Conservation (phyloP, 2,797 vertebrate genomes). For the Spea hammondii region DNA sequence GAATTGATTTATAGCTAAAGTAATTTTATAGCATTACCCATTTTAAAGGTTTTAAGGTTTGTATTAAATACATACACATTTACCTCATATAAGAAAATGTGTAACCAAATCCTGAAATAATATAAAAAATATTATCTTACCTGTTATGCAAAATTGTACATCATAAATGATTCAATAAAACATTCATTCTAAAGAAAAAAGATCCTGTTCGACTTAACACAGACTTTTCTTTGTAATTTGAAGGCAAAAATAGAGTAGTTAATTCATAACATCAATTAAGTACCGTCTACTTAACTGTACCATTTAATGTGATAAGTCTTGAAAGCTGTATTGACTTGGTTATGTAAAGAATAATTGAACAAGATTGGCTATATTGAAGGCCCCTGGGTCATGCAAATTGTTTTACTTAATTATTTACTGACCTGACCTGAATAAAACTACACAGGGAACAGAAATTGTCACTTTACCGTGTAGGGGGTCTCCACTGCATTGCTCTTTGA, state of each 20-base stretch:
- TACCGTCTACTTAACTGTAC: conserved; percentile 46
- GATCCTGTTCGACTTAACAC: neutral
- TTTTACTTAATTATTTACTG: conserved; percentile 42
- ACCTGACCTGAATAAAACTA: conserved; percentile 39
- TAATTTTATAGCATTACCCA: too few species aligned
- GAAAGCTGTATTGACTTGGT: conserved; percentile 45
- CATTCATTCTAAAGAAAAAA: neutral
- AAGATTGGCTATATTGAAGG: conserved; percentile 17
- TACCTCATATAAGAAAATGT: neutral
- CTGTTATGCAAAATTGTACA: neutral
- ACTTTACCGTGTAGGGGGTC: conserved; percentile 10
- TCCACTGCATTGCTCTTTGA: neutral
- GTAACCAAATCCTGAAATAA: neutral
- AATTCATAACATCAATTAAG: conserved; percentile 18
- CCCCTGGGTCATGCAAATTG: conserved; percentile 42
- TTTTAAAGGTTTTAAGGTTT: too few species aligned
- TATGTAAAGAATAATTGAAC: conserved; percentile 49
- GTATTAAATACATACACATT: too few species aligned
- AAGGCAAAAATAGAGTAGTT: neutral
- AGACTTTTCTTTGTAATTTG: neutral
- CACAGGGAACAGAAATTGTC: conserved; percentile 16
- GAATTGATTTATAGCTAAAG: too few species aligned
- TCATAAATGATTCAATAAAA: neutral
- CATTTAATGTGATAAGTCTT: conserved; percentile 35
- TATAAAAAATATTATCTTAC: neutral